phyloP scores from a whole-genome alignment of 1,140 invertebrate species.

The Lasaia peninsularis region DNA sequence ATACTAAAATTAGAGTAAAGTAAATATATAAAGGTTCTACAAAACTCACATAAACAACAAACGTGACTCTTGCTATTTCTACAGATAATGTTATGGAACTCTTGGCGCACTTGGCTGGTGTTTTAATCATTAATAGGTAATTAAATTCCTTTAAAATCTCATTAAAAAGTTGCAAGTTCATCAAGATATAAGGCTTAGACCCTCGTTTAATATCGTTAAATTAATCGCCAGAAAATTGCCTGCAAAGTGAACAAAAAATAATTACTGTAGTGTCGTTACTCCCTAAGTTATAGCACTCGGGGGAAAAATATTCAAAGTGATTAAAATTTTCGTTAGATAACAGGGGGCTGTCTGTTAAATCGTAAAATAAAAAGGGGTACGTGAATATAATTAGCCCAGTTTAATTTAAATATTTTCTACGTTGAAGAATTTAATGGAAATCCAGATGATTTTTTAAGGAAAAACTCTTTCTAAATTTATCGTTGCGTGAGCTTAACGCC shows the following conservation, averaged over 20 bases:
- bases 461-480: too few relatives aligned
- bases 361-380: constrained; percentile 5
- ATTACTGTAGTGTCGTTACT: constrained; percentile 3
- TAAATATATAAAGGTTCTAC: too few relatives aligned
- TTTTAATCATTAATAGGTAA: neutral
- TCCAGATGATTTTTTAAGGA: neutral
- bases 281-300: neutral
- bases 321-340: constrained; percentile 3
- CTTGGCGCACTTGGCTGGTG: neutral
- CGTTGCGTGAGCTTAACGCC: too few relatives aligned
- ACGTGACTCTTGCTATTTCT: too few relatives aligned
- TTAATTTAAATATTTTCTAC: neutral
- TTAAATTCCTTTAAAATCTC: neutral
- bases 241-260: constrained; percentile 5
- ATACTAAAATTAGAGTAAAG: too few relatives aligned
- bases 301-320: constrained; percentile 4
- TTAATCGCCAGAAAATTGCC: constrained; percentile 1
- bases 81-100: neutral
- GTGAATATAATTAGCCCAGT: constrained; percentile 1
- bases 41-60: too few relatives aligned
- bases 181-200: constrained; percentile 1
- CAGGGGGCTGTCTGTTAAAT: neutral
- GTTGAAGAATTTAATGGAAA: neutral
- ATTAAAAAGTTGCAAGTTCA: constrained; percentile 1
- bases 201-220: constrained; percentile 2